These are phyloP conservation scores for Harlomillsia oculata DNA, from an alignment of 1,140 invertebrate genomes.

Conservation along the genomic window DNA sequence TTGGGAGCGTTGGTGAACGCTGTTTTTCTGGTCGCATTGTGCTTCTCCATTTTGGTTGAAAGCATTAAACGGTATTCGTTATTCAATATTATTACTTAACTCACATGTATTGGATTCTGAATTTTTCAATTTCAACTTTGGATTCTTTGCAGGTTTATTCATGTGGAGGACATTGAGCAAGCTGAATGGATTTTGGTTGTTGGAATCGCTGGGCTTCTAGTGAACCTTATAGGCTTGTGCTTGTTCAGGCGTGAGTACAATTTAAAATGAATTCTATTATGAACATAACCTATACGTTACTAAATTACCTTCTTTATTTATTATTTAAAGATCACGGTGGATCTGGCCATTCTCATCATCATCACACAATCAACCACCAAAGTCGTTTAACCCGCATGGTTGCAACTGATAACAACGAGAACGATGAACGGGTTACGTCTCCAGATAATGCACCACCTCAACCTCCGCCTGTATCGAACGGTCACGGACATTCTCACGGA, in stretches of 20 bases:
- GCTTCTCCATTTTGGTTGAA: slow-evolving; percentile 84
- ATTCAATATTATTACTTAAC: background rate
- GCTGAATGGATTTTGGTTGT: slow-evolving; percentile 65
- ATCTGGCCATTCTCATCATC: slow-evolving; percentile 54
- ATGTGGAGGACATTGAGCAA: slow-evolving; percentile 69
- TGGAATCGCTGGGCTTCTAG: slow-evolving; percentile 63
- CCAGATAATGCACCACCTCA: slow-evolving; percentile 42
- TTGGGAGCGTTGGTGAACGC: slow-evolving; percentile 87
- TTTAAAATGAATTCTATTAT: background rate
- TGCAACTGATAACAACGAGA: slow-evolving; percentile 67
- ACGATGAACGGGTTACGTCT: slow-evolving; percentile 57
- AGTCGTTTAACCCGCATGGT: slow-evolving; percentile 46
- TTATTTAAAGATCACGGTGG: slow-evolving; percentile 60
- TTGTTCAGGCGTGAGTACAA: slow-evolving; percentile 69
- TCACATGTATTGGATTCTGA: background rate
- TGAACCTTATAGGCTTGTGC: slow-evolving; percentile 72
- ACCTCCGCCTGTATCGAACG: slow-evolving; percentile 38
- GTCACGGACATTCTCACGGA: slow-evolving; percentile 47
- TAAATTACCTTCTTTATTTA: slow-evolving; percentile 3
- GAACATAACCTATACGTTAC: background rate
- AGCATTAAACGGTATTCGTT: slow-evolving; percentile 61
- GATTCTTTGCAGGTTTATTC: slow-evolving; percentile 21
- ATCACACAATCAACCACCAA: slow-evolving; percentile 43
- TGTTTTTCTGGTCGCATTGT: slow-evolving; percentile 83
- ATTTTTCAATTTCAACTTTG: slow-evolving; percentile 24